Evolutionary conservation across 1,140 invertebrate genomes (phyloP).

Genomic region (Zaprionus camerounensis): DNA sequence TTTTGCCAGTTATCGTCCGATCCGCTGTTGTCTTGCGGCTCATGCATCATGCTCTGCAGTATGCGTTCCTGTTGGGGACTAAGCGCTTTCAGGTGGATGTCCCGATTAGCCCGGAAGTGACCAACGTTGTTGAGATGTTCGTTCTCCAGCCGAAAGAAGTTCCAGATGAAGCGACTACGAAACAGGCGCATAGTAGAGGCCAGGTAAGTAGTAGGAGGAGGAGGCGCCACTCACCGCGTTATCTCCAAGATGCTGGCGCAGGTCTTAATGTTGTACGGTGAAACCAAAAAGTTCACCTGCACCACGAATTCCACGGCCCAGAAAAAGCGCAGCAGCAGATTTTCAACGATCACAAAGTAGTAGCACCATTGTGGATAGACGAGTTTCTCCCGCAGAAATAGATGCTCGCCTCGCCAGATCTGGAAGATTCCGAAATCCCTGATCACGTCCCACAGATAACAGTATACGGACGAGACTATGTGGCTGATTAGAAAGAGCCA

Average conservation of each 20-base stretch:
- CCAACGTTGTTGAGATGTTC: slow-evolving; percentile 71
- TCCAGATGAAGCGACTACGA: slow-evolving; percentile 78
- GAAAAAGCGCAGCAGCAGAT: slow-evolving; percentile 96
- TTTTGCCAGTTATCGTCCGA: slow-evolving; percentile 23
- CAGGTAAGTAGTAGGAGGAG: background rate
- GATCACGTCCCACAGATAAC: slow-evolving; percentile 96
- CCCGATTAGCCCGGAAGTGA: slow-evolving; percentile 64
- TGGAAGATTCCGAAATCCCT: slow-evolving; percentile 98
- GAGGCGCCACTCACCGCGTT: slow-evolving; percentile 58
- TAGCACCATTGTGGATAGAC: slow-evolving; percentile 94
- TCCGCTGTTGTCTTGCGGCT: slow-evolving; percentile 23
- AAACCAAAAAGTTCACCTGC: slow-evolving; percentile 86
- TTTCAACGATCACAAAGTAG: slow-evolving; percentile 98
- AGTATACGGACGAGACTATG: slow-evolving; percentile 91
- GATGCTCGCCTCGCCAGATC: slow-evolving; percentile 91
- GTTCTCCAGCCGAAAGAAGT: slow-evolving; percentile 69
- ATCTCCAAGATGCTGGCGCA: slow-evolving; percentile 65
- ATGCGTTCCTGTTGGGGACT: slow-evolving; percentile 64
- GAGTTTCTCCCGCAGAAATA: slow-evolving; percentile 89
- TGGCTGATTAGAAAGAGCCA: slow-evolving; percentile 91
- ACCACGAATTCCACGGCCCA: slow-evolving; percentile 95
- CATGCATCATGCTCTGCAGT: slow-evolving; percentile 67
- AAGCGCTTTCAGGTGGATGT: slow-evolving; percentile 61
- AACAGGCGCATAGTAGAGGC: background rate
- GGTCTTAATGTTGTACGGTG: slow-evolving; percentile 59